Evolutionary conservation across 2,797 vertebrate species (phyloP).

Genomic region (Acanthurus leucopareius): DNA sequence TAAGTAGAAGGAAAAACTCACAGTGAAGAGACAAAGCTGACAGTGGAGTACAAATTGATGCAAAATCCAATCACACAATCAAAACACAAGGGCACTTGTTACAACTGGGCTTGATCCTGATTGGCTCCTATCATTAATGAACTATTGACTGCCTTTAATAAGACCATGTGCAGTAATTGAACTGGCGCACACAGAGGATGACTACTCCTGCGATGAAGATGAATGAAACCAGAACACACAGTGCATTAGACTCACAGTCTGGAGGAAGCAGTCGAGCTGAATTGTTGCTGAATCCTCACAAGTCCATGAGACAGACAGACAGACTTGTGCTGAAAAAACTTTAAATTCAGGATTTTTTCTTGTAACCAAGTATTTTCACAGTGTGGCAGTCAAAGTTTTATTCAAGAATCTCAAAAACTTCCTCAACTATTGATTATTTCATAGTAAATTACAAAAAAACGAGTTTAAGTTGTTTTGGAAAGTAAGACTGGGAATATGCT

Average conservation of each 20-base stretch:
- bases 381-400: not conserved
- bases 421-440: not conserved
- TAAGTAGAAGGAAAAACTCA: not conserved
- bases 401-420: not conserved
- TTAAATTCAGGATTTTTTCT: not conserved
- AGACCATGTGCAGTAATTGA: constrained; percentile 5
- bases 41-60: constrained; percentile 1
- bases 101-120: constrained; percentile 13
- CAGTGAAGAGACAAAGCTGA: not conserved
- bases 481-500: not conserved
- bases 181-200: constrained; percentile 5
- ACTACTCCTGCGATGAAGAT: not conserved
- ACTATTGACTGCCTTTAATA: constrained; percentile 32
- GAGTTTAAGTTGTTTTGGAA: not conserved
- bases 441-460: not conserved
- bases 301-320: no score
- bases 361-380: not conserved
- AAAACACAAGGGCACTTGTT: constrained; percentile 25
- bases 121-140: constrained; percentile 34
- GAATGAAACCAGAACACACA: not conserved
- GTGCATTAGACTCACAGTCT: not conserved
- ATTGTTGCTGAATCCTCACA: no score
- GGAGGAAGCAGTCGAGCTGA: not conserved
- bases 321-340: no score
- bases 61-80: constrained; percentile 4